A percentile compares a stretch with the other conserved stretches of the same genome.
Evolutionary conservation across 2,113 vertebrate genomes (phyloP).

Genomic region (Melanotaenia duboulayi): DNA sequence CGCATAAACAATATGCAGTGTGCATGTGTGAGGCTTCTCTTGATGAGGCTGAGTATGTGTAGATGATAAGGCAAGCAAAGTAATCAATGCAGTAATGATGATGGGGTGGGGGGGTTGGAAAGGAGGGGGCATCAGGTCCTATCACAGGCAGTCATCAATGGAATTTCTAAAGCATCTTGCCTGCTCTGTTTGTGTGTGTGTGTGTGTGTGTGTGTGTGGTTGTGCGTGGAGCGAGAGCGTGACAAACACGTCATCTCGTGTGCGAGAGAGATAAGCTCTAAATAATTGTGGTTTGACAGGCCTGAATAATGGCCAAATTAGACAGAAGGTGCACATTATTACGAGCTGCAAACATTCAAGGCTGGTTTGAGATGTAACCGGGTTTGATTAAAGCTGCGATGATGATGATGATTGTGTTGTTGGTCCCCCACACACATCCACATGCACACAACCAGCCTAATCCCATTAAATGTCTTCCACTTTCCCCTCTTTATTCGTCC

Average conservation of each 20-base stretch:
- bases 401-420: conserved; percentile 54
- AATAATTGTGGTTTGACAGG: conserved; percentile 87
- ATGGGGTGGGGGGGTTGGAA: conserved; percentile 26
- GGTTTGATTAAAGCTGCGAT: conserved; percentile 70
- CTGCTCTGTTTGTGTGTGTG: conserved; percentile 21
- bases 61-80: conserved; percentile 71
- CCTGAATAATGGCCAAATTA: conserved; percentile 87
- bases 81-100: conserved; percentile 83
- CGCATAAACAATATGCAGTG: conserved; percentile 61
- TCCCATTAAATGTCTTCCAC: conserved; percentile 45
- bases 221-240: conserved; percentile 65
- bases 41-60: conserved; percentile 74
- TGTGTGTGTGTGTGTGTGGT: conserved; percentile 37
- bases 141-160: conserved; percentile 81
- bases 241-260: conserved; percentile 85
- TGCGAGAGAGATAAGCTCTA: conserved; percentile 84
- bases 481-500: conserved; percentile 22
- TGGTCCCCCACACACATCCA: background rate
- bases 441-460: conserved; percentile 20
- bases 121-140: conserved; percentile 43
- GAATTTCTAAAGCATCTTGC: conserved; percentile 75
- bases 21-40: conserved; percentile 39
- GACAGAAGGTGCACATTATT: conserved; percentile 83
- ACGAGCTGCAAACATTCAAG: conserved; percentile 74
- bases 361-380: conserved; percentile 74